phyloP scores from a whole-genome alignment of 2,888 invertebrate genomes.

The Eucriotettix oculatus region DNA sequence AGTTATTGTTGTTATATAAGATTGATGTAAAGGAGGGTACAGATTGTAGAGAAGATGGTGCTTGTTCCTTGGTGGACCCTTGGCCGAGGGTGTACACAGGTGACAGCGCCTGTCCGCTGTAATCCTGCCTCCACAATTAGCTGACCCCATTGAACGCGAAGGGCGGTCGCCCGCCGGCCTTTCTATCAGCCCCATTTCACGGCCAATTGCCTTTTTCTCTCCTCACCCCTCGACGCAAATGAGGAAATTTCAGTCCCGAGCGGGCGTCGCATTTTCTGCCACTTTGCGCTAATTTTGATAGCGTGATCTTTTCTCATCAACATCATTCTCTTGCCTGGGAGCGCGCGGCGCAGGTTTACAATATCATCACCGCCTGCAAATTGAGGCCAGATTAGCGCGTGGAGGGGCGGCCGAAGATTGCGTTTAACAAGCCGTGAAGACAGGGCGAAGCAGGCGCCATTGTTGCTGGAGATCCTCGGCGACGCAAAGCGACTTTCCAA shows the following conservation, averaged over 20 bases:
- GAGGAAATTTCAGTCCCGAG: neutral
- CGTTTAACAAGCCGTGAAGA: neutral
- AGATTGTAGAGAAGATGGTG: too few relatives aligned
- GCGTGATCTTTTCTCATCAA: constrained; percentile 1
- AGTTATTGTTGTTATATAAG: too few relatives aligned
- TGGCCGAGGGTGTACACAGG: too few relatives aligned
- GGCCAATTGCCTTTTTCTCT: neutral
- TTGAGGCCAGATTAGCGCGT: neutral
- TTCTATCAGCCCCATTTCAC: neutral
- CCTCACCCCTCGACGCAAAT: neutral
- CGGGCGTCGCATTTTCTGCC: constrained; percentile 11
- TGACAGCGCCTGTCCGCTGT: too few relatives aligned
- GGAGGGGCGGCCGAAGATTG: neutral
- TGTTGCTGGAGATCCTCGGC: too few relatives aligned
- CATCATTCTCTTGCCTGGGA: neutral
- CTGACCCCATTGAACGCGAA: neutral
- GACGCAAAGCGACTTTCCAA: too few relatives aligned
- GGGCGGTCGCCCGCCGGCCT: neutral
- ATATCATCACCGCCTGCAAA: neutral
- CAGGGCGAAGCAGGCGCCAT: too few relatives aligned
- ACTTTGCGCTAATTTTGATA: constrained; percentile 15
- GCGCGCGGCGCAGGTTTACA: neutral
- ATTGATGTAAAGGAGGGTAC: too few relatives aligned
- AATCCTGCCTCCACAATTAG: too few relatives aligned
- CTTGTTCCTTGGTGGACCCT: too few relatives aligned